phyloP scores from a whole-genome alignment of 2,113 vertebrate species.

The Neomonachus schauinslandi region DNA sequence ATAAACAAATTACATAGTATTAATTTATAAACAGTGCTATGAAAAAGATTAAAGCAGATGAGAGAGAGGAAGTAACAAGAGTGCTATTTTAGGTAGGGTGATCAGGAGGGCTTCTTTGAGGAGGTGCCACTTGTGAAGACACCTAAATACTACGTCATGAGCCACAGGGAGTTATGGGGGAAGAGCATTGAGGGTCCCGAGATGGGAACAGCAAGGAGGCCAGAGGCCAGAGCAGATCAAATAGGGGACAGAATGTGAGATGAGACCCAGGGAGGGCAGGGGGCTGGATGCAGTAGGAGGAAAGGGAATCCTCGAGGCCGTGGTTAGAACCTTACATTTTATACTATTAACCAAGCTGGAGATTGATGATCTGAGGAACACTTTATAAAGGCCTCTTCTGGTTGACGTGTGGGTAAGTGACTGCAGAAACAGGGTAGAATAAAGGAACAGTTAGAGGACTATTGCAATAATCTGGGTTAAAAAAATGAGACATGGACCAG shows the following conservation, averaged over 20 bases:
- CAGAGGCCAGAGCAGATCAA: neutral
- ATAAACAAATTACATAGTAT: neutral
- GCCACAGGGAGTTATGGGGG: too few relatives aligned
- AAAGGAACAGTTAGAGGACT: neutral
- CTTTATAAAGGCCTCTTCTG: neutral
- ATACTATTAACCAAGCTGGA: neutral
- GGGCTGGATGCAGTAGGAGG: neutral
- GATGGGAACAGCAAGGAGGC: neutral
- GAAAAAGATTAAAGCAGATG: neutral
- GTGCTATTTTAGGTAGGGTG: neutral
- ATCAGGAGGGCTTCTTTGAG: neutral
- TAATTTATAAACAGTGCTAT: neutral
- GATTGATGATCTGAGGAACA: neutral
- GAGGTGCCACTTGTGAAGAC: neutral
- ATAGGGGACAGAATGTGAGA: neutral
- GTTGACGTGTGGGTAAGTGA: neutral
- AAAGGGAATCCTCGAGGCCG: neutral
- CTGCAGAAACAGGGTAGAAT: neutral
- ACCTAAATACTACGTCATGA: neutral
- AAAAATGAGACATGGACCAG: neutral
- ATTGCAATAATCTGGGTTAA: neutral
- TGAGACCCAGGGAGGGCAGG: neutral
- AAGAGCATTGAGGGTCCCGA: neutral
- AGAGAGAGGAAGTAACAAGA: neutral
- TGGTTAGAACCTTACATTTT: neutral